These are phyloP conservation scores for Oegoconia quadripuncta DNA, from an alignment of 2,888 invertebrate genomes.

Conservation along the genomic window DNA sequence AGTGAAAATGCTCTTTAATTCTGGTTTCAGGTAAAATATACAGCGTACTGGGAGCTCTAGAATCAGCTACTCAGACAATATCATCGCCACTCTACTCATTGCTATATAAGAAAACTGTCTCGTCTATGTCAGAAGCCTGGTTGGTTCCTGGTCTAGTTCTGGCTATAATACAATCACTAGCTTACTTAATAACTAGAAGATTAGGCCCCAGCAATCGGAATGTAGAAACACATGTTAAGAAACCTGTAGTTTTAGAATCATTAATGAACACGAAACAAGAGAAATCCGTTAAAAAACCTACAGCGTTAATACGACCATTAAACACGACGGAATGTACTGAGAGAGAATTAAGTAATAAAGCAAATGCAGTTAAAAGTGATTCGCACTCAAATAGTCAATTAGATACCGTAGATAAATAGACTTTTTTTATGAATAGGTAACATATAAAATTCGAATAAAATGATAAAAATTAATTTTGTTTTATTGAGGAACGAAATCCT, in stretches of 20 bases:
- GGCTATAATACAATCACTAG: conserved; percentile 49
- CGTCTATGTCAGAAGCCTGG: conserved; percentile 62
- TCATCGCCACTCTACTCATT: conserved; percentile 64
- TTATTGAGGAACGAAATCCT: too few species aligned
- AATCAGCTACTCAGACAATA: conserved; percentile 66
- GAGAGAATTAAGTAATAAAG: neutral
- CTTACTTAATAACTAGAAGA: conserved; percentile 51
- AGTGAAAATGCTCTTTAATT: conserved; percentile 2
- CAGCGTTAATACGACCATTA: too few species aligned
- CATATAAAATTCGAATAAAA: neutral
- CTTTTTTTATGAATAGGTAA: neutral
- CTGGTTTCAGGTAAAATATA: conserved; percentile 69
- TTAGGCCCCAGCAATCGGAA: conserved; percentile 18
- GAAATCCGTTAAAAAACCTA: too few species aligned
- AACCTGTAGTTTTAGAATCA: conserved; percentile 2
- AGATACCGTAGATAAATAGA: neutral
- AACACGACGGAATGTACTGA: too few species aligned
- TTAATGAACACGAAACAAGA: conserved; percentile 12
- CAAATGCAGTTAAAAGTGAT: neutral
- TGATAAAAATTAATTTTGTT: too few species aligned
- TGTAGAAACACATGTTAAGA: neutral
- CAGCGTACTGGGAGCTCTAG: conserved; percentile 67
- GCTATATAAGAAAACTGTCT: conserved; percentile 64
- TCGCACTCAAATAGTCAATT: neutral
- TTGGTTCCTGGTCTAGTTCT: conserved; percentile 56